A percentile compares a stretch with the other conserved stretches of the same genome.
phyloP scores from a whole-genome alignment of 2,888 invertebrate species.

The Drosophila helvetica region DNA sequence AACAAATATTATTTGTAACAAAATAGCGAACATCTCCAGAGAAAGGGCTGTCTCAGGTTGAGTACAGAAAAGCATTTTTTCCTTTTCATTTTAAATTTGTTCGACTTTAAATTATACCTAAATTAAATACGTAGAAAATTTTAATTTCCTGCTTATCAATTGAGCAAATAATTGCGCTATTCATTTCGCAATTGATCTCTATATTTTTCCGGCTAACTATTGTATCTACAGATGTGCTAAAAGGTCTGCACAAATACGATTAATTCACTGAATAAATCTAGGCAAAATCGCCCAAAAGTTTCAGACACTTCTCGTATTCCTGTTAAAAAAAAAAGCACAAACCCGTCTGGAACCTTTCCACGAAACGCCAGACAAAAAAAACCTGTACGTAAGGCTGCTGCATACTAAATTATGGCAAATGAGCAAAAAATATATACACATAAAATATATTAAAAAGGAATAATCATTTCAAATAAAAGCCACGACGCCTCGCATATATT shows the following conservation, averaged over 20 bases:
- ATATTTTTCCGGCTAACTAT: not conserved
- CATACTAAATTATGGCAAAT: slow-evolving; percentile 51
- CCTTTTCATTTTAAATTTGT: too few species aligned
- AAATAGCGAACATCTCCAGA: too few species aligned
- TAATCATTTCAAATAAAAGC: slow-evolving; percentile 21
- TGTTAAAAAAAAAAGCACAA: not conserved
- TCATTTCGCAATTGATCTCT: not conserved
- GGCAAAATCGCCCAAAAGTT: not conserved
- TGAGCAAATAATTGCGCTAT: not conserved
- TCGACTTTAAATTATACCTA: too few species aligned
- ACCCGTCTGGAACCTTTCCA: slow-evolving; percentile 3
- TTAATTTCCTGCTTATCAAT: not conserved
- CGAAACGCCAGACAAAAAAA: slow-evolving; percentile 6
- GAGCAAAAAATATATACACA: slow-evolving; percentile 25
- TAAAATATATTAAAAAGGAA: slow-evolving; percentile 12
- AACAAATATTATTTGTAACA: too few species aligned
- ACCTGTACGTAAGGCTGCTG: slow-evolving; percentile 10
- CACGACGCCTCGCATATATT: slow-evolving; percentile 56
- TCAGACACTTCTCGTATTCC: not conserved
- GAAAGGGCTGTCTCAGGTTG: too few species aligned
- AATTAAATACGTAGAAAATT: too few species aligned
- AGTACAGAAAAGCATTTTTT: too few species aligned
- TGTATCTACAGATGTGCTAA: not conserved
- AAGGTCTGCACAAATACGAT: not conserved
- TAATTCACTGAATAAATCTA: not conserved